phyloP scores from a whole-genome alignment of 2,888 invertebrate species.

The Aporophyla lueneburgensis region DNA sequence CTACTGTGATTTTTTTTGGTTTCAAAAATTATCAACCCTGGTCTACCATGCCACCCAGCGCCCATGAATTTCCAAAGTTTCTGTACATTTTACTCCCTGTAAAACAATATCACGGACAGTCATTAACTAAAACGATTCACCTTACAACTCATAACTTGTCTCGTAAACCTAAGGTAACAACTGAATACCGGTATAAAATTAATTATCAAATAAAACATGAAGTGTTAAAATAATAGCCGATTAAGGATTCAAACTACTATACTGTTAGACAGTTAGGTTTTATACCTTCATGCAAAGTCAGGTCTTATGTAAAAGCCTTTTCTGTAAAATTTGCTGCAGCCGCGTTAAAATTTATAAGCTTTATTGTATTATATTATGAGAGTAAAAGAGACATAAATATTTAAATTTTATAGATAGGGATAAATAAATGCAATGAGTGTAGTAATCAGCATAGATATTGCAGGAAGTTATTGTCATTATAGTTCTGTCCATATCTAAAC shows the following conservation, averaged over 20 bases:
- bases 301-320: neutral
- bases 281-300: neutral
- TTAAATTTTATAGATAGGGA: neutral
- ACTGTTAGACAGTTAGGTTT: conserved; percentile 25
- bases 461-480: neutral
- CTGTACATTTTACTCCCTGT: neutral
- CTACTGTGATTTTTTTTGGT: no score
- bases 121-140: conserved; percentile 27
- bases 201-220: conserved; percentile 46
- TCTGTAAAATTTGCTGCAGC: neutral
- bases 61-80: neutral
- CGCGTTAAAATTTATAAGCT: neutral
- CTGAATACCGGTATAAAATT: conserved; percentile 37
- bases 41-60: no score
- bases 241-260: conserved; percentile 1
- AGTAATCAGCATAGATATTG: neutral
- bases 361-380: neutral
- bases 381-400: neutral
- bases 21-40: no score
- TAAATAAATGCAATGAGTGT: no score
- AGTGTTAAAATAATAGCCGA: conserved; percentile 18
- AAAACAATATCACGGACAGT: conserved; percentile 14
- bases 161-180: conserved; percentile 14
- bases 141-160: conserved; percentile 21
- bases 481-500: neutral